Evolutionary conservation across 2,888 invertebrate species (phyloP), one percentile per base, ranked within the genome.

Genomic region (Hyposoter didymator): DNA sequence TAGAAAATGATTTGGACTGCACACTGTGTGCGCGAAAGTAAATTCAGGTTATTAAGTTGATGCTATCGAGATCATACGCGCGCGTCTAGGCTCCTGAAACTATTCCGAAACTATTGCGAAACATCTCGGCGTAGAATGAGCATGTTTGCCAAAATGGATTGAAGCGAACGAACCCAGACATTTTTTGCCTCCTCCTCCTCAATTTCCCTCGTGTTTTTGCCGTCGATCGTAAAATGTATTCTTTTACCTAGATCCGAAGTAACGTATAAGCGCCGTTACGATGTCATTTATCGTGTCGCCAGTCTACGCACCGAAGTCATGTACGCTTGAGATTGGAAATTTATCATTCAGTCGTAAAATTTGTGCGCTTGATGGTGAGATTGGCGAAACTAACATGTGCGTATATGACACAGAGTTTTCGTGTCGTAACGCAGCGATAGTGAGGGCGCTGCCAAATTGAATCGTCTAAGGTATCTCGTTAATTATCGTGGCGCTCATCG

Each of bases 401-500:
- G 17, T 62, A 43, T 43, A 45, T 59, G 43, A 59, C 35, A 47
- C 35, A 55, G 17, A 49, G 12, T 19, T 10, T 22, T 62, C 55
- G 6, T 17, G 32, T 78, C 45, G 62, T 49, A 52, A 64, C 32
- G 70, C 47, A 12, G n/a, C n/a, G 52, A 47, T 12, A 75, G 73
- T 55, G 79, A 66, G 78, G 64, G 72, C 55, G 72, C 72, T 84
- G 88, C 87, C 86, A 86, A 86, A 80, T 78, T 62, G 19, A 47
- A 19, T 45, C 45, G 81, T 32, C 70, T 35, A 45, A 39, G 59
- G 43, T 55, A 72, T 78, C 78, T 85, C 83, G 89, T 90, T 91
- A 91, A 92, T 92, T 92, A 90, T 90, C 83, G 84, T 84, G 66
- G 87, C 84, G 85, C 89, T 90, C 90, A 91, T 91, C 91, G 91